Conservation (phyloP, 2,797 vertebrate species). For the Ciconia nigra region DNA sequence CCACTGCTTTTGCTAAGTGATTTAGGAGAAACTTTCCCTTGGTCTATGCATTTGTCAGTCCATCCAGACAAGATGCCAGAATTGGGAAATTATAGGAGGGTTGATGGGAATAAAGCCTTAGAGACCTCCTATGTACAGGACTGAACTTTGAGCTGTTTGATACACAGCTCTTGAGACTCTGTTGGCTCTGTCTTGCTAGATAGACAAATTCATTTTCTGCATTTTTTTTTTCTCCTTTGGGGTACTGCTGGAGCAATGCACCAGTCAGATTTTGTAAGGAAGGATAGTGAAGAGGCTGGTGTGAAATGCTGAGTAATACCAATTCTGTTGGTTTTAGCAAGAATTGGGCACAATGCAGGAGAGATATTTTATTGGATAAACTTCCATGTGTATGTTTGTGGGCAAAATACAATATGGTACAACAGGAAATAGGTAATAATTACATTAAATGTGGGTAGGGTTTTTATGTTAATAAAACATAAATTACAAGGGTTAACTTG, state of each 20-base stretch:
- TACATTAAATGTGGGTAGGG: background rate
- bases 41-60: background rate
- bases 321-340: background rate
- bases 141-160: background rate
- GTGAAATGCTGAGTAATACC: background rate
- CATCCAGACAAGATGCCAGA: background rate
- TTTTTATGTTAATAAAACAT: background rate
- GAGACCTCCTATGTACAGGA: background rate
- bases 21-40: background rate
- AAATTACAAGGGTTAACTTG: background rate
- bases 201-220: background rate
- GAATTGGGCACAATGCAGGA: background rate
- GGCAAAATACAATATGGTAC: background rate
- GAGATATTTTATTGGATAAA: background rate
- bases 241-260: background rate
- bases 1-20: background rate
- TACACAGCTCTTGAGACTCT: background rate
- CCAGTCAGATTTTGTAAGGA: background rate
- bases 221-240: background rate
- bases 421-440: background rate
- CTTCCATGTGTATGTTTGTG: background rate
- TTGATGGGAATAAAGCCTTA: background rate
- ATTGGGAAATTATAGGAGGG: background rate
- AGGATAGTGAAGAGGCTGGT: background rate
- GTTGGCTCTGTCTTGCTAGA: background rate